These are phyloP conservation scores for Lasioglossum lativentre DNA, from an alignment of 2,888 invertebrate genomes.

Conservation along the genomic window DNA sequence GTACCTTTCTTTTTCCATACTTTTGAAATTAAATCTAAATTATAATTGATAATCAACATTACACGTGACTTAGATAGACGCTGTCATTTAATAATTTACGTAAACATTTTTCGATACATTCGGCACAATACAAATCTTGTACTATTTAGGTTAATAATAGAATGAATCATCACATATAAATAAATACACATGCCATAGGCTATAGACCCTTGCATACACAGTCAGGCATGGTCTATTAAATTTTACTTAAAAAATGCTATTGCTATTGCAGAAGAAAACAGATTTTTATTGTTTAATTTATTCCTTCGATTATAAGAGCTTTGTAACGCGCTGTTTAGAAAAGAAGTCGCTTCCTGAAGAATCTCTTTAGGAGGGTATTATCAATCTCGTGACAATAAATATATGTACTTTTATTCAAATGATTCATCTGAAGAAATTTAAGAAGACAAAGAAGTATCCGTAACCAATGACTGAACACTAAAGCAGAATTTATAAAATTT, in stretches of 20 bases:
- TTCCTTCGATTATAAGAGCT: background rate
- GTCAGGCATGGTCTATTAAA: background rate
- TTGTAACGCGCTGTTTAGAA: background rate
- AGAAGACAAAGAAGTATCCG: background rate
- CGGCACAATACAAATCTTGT: constrained; percentile 29
- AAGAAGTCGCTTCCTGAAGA: background rate
- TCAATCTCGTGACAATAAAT: background rate
- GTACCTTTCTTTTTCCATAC: constrained; percentile 79
- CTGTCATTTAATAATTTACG: background rate
- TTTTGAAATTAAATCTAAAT: constrained; percentile 42
- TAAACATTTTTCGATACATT: constrained; percentile 29
- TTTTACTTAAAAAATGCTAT: background rate
- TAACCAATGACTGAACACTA: background rate
- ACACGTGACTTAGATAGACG: constrained; percentile 10
- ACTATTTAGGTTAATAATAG: constrained; percentile 41
- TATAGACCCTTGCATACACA: background rate
- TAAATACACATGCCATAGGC: background rate
- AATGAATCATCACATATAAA: constrained; percentile 44
- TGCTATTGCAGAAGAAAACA: background rate
- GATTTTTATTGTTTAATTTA: constrained; percentile 3
- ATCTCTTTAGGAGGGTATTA: background rate
- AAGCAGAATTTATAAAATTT: background rate
- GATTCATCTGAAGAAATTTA: background rate
- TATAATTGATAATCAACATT: constrained; percentile 23
- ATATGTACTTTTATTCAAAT: background rate